Conservation (phyloP, 2,888 invertebrate species). For the Calameuta filiformis region DNA sequence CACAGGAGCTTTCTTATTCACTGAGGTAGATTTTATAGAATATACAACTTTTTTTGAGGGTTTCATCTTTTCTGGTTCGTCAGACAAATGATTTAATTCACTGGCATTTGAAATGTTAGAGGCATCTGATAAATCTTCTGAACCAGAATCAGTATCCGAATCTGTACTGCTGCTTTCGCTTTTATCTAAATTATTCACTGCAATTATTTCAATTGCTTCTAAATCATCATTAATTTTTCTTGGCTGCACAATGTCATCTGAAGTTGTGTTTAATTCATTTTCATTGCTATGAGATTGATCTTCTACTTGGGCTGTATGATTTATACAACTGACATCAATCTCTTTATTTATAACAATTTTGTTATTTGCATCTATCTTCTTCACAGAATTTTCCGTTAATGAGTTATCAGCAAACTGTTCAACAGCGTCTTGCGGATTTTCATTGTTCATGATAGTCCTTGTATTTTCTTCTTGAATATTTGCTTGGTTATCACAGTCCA, state of each 20-base stretch:
- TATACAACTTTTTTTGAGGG: neutral
- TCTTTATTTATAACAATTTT: neutral
- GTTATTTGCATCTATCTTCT: neutral
- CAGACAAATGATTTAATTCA: neutral
- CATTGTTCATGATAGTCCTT: neutral
- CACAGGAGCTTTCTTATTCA: neutral
- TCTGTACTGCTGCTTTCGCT: neutral
- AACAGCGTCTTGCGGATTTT: neutral
- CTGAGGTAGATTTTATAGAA: neutral
- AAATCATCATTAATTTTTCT: neutral
- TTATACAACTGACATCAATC: constrained; percentile 25
- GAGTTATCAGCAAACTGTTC: neutral
- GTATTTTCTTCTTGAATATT: neutral
- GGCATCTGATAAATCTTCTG: neutral
- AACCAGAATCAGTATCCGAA: neutral
- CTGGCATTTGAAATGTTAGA: neutral
- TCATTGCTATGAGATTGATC: constrained; percentile 13
- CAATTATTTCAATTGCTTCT: neutral
- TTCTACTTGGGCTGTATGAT: neutral
- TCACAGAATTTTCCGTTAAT: neutral
- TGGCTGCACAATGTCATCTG: neutral
- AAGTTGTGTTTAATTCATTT: constrained; percentile 17
- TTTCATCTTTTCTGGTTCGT: neutral
- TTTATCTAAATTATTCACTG: neutral
- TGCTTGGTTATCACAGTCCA: neutral